Base-by-base conservation (phyloP, 2,797 vertebrate genomes). In the Mycteria americana region DNA sequence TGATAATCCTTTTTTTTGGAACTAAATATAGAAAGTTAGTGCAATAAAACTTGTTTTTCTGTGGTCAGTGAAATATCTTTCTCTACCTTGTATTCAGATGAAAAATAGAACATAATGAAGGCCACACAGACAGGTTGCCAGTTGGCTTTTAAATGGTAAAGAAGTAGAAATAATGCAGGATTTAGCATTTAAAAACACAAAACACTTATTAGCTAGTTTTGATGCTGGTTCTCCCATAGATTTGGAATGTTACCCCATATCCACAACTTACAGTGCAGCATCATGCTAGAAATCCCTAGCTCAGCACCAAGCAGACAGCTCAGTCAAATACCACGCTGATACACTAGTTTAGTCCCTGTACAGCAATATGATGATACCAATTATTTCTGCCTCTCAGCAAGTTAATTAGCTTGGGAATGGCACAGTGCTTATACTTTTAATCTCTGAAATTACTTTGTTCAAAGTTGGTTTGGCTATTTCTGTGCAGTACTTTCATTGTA, bases 31-130 rank as follows among this genome's bases (percentile, higher is more conserved):
- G 54, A 85, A 93, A 93, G 57, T 62, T 46, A 94, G 56, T 46
- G 67, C 19, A 85, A 86, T 95, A 93, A 93, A 92, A 92, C 60
- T 62, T 93, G 50, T 86, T 94, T 94, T 95, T 67, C 43, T 94
- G 28, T 94, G 94, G 73, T 64, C 35, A 84, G 28, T 89, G 28
- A 72, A 67, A 84, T 91, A 70, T 75, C 81, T 92, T 96, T 85
- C 92, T 96, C 76, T 93, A 89, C 46, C 46, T 27, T 87, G n/a
- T 92, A 85, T 89, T 91, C 45, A 83, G 51, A 59, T 54, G 67
- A 74, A 79, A 93, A 93, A 72, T 53, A 80, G 11, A 60, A 73
- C 91, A 89, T 82, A 67, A 67, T 28, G 59, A 90, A 72, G 18
- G 24, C 37, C 54, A 39, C 33, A 50, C 23, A 78, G 53, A 65